These are phyloP conservation scores for Trematomus bernacchii DNA, from an alignment of 2,797 vertebrate genomes.

Conservation along the genomic window DNA sequence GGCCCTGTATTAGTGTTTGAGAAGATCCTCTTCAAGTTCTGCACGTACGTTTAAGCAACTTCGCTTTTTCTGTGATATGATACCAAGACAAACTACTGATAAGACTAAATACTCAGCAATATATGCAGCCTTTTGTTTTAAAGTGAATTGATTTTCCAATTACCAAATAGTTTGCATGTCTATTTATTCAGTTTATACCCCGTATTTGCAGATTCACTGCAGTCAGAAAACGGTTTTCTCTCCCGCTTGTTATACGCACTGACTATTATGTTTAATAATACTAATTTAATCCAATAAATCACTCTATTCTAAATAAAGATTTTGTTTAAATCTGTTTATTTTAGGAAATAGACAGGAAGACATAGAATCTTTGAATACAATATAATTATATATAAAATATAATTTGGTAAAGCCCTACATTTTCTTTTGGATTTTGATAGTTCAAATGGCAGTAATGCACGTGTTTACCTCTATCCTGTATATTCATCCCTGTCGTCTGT, in stretches of 20 bases:
- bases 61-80: not conserved
- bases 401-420: not conserved
- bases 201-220: too few species aligned
- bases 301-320: too few species aligned
- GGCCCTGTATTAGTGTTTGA: slow-evolving; percentile 98
- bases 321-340: too few species aligned
- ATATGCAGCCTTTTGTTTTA: not conserved
- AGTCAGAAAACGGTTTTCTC: too few species aligned
- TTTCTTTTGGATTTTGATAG: not conserved
- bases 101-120: not conserved
- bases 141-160: not conserved
- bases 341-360: too few species aligned
- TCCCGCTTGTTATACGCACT: too few species aligned
- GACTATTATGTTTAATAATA: too few species aligned
- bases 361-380: too few species aligned
- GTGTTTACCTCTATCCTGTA: not conserved
- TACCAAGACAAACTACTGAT: not conserved
- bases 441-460: not conserved
- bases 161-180: too few species aligned
- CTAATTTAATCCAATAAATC: too few species aligned
- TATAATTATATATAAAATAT: too few species aligned
- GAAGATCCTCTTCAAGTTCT: slow-evolving; percentile 98
- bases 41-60: slow-evolving; percentile 70
- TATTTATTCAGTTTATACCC: too few species aligned
- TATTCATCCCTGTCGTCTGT: not conserved